Evolutionary conservation across 1,140 invertebrate species (phyloP).

Genomic region (Dendrolimus kikuchii): DNA sequence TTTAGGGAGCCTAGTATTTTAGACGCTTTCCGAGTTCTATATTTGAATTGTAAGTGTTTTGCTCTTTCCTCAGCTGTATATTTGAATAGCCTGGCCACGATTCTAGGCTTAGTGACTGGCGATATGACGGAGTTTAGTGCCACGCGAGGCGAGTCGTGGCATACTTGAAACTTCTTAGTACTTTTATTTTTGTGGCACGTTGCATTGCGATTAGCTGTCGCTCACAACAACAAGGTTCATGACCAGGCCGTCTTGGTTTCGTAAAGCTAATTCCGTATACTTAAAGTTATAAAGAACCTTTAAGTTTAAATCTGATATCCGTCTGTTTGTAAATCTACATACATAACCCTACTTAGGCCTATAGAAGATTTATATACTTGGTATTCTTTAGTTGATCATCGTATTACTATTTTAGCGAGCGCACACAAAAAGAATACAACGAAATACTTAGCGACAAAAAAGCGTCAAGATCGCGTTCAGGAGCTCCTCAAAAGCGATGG

Average conservation of each 20-base stretch:
- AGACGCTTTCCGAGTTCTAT: slow-evolving; percentile 50
- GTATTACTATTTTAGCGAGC: slow-evolving; percentile 35
- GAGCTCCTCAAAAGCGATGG: slow-evolving; percentile 54
- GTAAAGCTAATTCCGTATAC: too few species aligned
- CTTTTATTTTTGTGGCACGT: too few species aligned
- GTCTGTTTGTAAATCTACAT: background rate
- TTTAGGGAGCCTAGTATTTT: slow-evolving; percentile 36
- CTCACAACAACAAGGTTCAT: too few species aligned
- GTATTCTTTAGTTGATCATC: background rate
- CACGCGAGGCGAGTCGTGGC: too few species aligned
- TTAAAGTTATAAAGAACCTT: too few species aligned
- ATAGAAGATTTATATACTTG: background rate
- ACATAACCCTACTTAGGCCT: background rate
- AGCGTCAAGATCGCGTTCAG: slow-evolving; percentile 47
- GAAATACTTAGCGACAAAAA: slow-evolving; percentile 55
- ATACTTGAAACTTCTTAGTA: too few species aligned
- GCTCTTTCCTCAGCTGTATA: background rate
- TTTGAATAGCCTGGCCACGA: background rate
- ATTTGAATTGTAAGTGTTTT: slow-evolving; percentile 41
- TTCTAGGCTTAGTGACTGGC: background rate
- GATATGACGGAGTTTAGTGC: background rate
- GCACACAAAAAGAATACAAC: slow-evolving; percentile 43
- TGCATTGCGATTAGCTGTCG: too few species aligned
- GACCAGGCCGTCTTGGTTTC: too few species aligned
- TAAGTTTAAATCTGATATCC: too few species aligned